phyloP scores from a whole-genome alignment of 23 tunicate genomes.

The Styela clava region DNA sequence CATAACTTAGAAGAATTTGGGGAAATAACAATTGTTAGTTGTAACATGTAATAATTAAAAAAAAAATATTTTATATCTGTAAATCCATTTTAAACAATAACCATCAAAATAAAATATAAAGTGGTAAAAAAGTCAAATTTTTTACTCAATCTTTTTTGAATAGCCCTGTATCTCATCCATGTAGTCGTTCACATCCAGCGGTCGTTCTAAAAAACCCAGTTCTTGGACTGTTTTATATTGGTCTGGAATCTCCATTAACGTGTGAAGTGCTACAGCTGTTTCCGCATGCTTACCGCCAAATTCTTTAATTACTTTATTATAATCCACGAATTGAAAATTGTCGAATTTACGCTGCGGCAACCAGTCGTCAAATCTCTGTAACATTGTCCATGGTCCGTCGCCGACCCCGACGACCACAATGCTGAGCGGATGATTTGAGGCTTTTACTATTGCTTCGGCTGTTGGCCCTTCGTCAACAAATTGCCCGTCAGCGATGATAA shows the following conservation, averaged over 20 bases:
- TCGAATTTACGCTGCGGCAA: conserved; percentile 82
- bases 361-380: conserved; percentile 94
- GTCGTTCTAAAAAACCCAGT: conserved; percentile 26
- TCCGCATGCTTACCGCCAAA: conserved; percentile 42
- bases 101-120: too few relatives aligned
- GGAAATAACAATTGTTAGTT: too few relatives aligned
- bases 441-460: conserved; percentile 71
- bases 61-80: too few relatives aligned
- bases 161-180: too few relatives aligned
- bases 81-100: too few relatives aligned
- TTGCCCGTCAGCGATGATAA: conserved; percentile 91
- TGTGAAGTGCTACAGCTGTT: conserved; percentile 62
- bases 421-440: conserved; percentile 79
- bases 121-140: too few relatives aligned
- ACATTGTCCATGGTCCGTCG: conserved; percentile 84
- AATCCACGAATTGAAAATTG: conserved; percentile 94
- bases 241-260: conserved; percentile 90
- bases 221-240: conserved; percentile 65
- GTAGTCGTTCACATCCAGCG: too few relatives aligned
- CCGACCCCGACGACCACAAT: conserved; percentile 96
- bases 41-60: too few relatives aligned
- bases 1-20: too few relatives aligned
- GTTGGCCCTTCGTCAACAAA: conserved; percentile 86
- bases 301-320: conserved; percentile 37
- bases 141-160: too few relatives aligned